Evolutionary conservation across 2,797 vertebrate genomes (phyloP).

Genomic region (Carcharodon carcharias): DNA sequence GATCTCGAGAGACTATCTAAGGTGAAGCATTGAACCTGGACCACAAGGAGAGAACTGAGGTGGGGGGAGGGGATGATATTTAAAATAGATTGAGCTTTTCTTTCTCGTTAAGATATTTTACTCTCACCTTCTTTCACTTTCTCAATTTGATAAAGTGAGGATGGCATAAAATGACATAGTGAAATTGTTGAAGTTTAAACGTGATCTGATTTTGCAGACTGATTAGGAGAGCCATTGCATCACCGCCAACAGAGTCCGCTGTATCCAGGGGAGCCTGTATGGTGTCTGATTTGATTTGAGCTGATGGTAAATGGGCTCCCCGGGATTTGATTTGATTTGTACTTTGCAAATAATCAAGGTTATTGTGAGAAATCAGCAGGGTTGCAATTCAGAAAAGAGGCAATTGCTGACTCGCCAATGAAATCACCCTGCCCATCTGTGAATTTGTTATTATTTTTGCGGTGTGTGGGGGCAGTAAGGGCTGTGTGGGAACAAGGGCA

Average conservation of each 20-base stretch:
- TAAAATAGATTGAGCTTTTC: background rate
- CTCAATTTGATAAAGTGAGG: background rate
- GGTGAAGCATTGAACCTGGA: background rate
- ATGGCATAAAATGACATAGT: background rate
- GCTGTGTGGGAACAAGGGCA: background rate
- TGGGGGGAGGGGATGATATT: background rate
- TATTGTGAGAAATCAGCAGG: slow-evolving; percentile 29
- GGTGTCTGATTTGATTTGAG: background rate
- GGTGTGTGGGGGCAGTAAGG: background rate
- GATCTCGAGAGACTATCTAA: background rate
- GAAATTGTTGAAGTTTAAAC: background rate
- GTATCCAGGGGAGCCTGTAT: background rate
- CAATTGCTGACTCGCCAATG: background rate
- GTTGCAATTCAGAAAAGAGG: background rate
- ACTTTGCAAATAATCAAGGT: slow-evolving; percentile 31
- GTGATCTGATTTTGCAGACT: background rate
- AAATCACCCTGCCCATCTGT: background rate
- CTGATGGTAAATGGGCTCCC: background rate
- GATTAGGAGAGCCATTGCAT: background rate
- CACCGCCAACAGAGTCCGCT: background rate
- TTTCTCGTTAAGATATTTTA: background rate
- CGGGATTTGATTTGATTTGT: slow-evolving; percentile 17
- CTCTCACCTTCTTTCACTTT: background rate
- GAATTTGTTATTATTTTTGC: background rate
- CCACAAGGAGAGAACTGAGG: background rate